Percentiles rank a stretch among this genome's conserved stretches.
These are phyloP conservation scores for Podargus strigoides DNA, from an alignment of 2,797 vertebrate genomes.

Conservation along the genomic window DNA sequence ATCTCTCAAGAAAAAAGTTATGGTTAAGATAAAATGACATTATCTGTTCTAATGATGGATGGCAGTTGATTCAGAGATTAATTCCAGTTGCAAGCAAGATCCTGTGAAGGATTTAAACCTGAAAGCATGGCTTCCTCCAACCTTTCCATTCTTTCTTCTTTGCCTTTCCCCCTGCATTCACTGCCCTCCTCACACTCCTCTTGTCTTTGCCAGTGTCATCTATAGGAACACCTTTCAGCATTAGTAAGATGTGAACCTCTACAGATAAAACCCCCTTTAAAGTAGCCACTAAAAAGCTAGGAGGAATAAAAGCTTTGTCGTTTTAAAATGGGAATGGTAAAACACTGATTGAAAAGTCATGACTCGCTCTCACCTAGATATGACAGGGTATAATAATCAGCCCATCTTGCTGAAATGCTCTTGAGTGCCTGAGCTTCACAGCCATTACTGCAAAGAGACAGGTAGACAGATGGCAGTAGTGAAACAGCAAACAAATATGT, in stretches of 20 bases:
- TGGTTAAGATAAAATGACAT: not conserved
- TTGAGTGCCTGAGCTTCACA: slow-evolving; percentile 44
- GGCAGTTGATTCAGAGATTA: not conserved
- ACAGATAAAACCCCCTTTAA: slow-evolving; percentile 15
- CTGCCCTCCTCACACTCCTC: not conserved
- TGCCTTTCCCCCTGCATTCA: not conserved
- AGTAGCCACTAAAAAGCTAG: slow-evolving; percentile 12
- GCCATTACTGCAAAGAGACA: slow-evolving; percentile 20
- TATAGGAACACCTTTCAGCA: not conserved
- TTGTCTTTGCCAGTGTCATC: not conserved
- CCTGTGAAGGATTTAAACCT: not conserved
- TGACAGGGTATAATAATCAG: slow-evolving; percentile 63
- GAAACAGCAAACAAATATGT: slow-evolving; percentile 64
- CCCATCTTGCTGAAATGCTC: slow-evolving; percentile 50
- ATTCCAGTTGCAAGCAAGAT: not conserved
- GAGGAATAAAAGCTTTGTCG: slow-evolving; percentile 7
- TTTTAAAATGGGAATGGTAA: slow-evolving; percentile 31
- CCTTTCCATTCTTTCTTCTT: not conserved
- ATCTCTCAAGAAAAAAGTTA: not conserved
- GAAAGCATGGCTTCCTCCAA: not conserved
- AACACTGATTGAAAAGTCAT: slow-evolving; percentile 63
- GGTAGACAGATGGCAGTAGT: slow-evolving; percentile 9
- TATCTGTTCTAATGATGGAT: not conserved
- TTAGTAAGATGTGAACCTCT: not conserved
- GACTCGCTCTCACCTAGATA: not conserved